Evolutionary conservation across 2,888 invertebrate genomes (phyloP), one percentile per base, ranked within the genome.

Genomic region (Eilema depressum): DNA sequence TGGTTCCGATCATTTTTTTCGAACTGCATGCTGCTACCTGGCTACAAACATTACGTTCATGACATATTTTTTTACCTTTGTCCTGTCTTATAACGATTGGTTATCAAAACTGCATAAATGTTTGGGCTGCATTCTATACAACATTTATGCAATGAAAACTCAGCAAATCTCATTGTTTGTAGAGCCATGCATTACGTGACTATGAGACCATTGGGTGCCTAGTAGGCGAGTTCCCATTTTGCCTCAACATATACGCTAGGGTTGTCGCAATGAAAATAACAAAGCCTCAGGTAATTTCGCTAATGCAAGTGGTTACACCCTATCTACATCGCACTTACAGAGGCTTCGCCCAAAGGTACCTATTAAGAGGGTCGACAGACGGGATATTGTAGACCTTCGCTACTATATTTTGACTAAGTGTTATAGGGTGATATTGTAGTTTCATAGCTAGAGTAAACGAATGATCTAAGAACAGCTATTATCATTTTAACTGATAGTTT

Each of bases 251-350:
- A 87, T 82, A 75, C 78, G 83, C 83, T 84, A 86, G 87, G 90
- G 90, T 87, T 90, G 91, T 92, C 91, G 88, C 93, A 93, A 91
- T 94, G 94, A 93, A 93, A 95, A 95, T 94, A 94, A 95, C 95
- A 93, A 92, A 93, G 92, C 92, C 89, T 86, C 89, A 90, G 92
- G 94, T 94, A 95, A 95, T 95, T 95, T 94, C 90, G 91, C 95
- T 95, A 95, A 95, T 95, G 95, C 93, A 95, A 89, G 94, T 88
- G 95, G 95, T 95, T 92, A 91, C 91, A 89, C 90, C 90, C 92
- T 93, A 93, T 94, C 93, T 93, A 88, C 92, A 92, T 93, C 91
- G 90, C 92, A 91, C 92, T 92, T 91, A 92, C 89, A 89, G 88
- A 87, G 86, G 84, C 87, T 84, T 80, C 84, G 82, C 86, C 88